A percentile compares a stretch with the other conserved stretches of the same genome.
These are phyloP conservation scores for Oceanites oceanicus DNA, from an alignment of 2,113 vertebrate species.

Conservation along the genomic window DNA sequence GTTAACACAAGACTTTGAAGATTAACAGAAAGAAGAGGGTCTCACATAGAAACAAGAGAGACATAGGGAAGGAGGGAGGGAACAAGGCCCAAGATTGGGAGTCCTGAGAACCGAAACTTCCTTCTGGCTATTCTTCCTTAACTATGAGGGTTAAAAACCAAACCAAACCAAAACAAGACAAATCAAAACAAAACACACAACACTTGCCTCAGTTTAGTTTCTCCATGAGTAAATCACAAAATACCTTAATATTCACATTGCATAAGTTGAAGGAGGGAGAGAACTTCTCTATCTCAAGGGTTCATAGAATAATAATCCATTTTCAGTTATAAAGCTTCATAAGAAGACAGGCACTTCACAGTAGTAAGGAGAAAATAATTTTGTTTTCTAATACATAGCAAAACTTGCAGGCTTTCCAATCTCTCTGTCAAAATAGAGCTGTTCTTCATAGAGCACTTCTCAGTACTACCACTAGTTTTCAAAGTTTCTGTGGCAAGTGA, in stretches of 20 bases:
- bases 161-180: too few species aligned
- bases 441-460: background rate
- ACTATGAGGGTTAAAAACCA: background rate
- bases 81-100: accelerated
- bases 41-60: background rate
- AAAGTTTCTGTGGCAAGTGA: background rate
- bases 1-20: background rate
- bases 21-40: background rate
- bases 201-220: background rate
- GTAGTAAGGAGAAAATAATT: background rate
- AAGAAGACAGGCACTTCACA: background rate
- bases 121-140: background rate
- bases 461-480: background rate
- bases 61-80: background rate
- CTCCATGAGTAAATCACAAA: background rate
- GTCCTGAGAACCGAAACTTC: background rate
- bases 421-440: background rate
- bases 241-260: background rate
- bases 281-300: background rate
- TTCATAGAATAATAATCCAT: background rate
- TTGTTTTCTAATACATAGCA: background rate
- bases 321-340: background rate
- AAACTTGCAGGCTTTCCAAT: background rate
- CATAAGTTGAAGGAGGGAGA: background rate
- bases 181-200: accelerated